A percentile compares a stretch with the other conserved stretches of the same genome.
Evolutionary conservation across 2,888 invertebrate genomes (phyloP).

Genomic region (Megastigmus dorsalis): DNA sequence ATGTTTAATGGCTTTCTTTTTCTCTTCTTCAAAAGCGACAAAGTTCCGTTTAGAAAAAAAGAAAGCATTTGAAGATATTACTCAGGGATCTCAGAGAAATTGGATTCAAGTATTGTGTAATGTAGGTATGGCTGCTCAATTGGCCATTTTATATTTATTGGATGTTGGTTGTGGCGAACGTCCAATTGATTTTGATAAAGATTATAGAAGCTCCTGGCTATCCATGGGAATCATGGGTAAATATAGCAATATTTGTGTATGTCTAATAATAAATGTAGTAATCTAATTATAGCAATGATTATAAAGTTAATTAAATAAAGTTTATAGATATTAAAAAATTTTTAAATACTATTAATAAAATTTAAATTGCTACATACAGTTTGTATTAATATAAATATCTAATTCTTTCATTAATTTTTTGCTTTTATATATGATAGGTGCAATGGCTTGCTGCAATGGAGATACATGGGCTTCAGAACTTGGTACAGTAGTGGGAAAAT

Average conservation of each 20-base stretch:
- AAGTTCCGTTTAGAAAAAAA: slow-evolving; percentile 83
- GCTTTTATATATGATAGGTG: too few species aligned
- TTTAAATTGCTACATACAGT: too few species aligned
- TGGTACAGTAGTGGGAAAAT: slow-evolving; percentile 83
- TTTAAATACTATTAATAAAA: slow-evolving; percentile 44
- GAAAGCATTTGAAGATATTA: slow-evolving; percentile 85
- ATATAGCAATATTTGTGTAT: slow-evolving; percentile 17
- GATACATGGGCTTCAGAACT: slow-evolving; percentile 95
- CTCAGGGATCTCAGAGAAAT: slow-evolving; percentile 90
- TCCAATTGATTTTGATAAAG: slow-evolving; percentile 84
- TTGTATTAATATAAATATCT: too few species aligned
- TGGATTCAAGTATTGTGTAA: slow-evolving; percentile 95
- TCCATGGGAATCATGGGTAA: slow-evolving; percentile 85
- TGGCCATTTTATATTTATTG: slow-evolving; percentile 85
- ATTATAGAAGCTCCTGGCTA: slow-evolving; percentile 89
- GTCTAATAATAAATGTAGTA: too few species aligned
- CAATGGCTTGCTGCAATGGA: slow-evolving; percentile 88
- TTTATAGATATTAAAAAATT: background rate
- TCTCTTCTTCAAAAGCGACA: slow-evolving; percentile 87
- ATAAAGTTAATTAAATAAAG: background rate
- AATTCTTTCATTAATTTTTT: too few species aligned
- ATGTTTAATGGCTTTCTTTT: slow-evolving; percentile 85
- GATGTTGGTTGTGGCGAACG: slow-evolving; percentile 87
- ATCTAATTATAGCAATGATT: background rate
- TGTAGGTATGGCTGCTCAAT: slow-evolving; percentile 88